A percentile compares a stretch with the other conserved stretches of the same genome.
phyloP scores from a whole-genome alignment of 2,113 vertebrate genomes.

The Saccopteryx leptura region DNA sequence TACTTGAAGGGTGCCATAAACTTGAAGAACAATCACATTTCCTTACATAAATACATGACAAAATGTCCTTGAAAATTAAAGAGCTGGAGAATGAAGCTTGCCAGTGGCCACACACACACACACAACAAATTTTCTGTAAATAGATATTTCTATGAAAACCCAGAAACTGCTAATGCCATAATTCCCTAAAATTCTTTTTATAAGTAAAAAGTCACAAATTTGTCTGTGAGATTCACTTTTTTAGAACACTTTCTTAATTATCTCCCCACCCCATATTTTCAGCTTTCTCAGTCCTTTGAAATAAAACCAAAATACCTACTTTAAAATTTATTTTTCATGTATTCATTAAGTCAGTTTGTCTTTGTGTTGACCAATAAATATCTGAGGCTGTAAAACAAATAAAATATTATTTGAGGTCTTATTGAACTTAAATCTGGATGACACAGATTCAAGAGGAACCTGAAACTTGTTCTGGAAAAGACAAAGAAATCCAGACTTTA shows the following conservation, averaged over 20 bases:
- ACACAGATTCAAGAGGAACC: not conserved
- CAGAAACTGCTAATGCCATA: not conserved
- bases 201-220: not conserved
- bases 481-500: not conserved
- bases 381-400: not conserved
- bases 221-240: not conserved
- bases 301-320: not conserved
- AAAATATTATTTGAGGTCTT: not conserved
- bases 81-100: not conserved
- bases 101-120: not conserved
- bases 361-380: not conserved
- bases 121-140: not conserved
- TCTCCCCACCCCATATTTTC: not conserved
- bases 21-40: not conserved
- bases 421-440: not conserved
- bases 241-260: not conserved
- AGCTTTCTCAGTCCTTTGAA: not conserved
- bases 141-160: not conserved
- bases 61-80: not conserved
- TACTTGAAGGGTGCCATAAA: not conserved
- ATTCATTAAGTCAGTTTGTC: not conserved
- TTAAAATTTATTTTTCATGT: not conserved
- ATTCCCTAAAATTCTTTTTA: not conserved
- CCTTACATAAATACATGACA: not conserved
- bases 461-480: not conserved